phyloP scores from a whole-genome alignment of 2,113 vertebrate species.

The Chaenogobius annularis region DNA sequence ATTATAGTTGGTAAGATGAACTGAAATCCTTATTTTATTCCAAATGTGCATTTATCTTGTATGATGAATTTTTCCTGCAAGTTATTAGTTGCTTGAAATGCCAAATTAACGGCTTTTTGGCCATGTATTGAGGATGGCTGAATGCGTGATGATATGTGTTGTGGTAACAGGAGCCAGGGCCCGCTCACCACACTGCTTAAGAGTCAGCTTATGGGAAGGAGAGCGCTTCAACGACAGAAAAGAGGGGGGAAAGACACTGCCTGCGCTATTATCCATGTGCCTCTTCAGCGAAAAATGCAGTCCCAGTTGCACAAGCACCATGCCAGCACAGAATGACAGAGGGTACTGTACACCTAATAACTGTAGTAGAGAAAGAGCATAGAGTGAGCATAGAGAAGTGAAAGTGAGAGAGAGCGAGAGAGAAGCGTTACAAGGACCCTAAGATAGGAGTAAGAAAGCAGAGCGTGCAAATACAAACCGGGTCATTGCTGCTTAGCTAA shows the following conservation, averaged over 20 bases:
- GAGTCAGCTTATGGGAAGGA: constrained; percentile 49
- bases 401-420: constrained; percentile 83
- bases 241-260: constrained; percentile 71
- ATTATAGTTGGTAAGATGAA: neutral
- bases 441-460: constrained; percentile 91
- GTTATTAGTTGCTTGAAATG: neutral
- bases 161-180: constrained; percentile 47
- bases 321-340: constrained; percentile 99
- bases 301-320: constrained; percentile 99
- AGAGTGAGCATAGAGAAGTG: constrained; percentile 84
- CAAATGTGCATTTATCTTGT: neutral
- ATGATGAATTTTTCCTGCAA: neutral
- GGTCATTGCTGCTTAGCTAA: constrained; percentile 99
- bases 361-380: constrained; percentile 92
- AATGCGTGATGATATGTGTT: constrained; percentile 21
- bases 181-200: constrained; percentile 65
- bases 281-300: constrained; percentile 93
- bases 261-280: constrained; percentile 99
- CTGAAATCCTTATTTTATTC: neutral
- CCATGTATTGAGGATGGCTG: neutral
- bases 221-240: constrained; percentile 50
- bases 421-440: constrained; percentile 86
- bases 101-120: neutral
- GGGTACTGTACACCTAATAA: constrained; percentile 99
- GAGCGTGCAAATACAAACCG: constrained; percentile 99